Conservation (phyloP, 2,113 vertebrate species). For the Barbus barbus region DNA sequence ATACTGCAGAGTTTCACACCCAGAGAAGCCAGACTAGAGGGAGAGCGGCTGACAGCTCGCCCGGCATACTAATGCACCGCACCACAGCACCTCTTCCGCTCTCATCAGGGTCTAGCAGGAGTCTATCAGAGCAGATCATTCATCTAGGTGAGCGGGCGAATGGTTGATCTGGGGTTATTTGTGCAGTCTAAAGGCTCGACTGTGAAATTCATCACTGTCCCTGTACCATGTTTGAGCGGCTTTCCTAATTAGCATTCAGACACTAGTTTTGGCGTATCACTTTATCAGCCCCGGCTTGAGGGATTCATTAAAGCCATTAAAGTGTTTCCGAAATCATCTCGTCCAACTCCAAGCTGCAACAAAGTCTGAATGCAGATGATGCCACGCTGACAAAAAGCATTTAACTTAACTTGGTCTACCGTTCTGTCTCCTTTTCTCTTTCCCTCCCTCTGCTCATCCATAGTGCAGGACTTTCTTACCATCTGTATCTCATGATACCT, state of each 20-base stretch:
- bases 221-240: constrained; percentile 20
- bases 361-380: constrained; percentile 23
- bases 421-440: not conserved
- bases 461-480: constrained; percentile 18
- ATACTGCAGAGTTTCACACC: not conserved
- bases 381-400: constrained; percentile 20
- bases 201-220: constrained; percentile 12
- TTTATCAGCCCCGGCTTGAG: constrained; percentile 55
- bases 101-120: not conserved
- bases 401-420: not conserved
- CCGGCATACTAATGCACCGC: constrained; percentile 15
- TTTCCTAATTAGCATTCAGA: constrained; percentile 68
- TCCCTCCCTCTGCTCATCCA: not conserved
- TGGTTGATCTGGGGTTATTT: constrained; percentile 28
- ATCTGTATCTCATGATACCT: constrained; percentile 1
- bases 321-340: constrained; percentile 25
- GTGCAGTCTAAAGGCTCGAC: constrained; percentile 3
- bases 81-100: not conserved
- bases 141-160: not conserved
- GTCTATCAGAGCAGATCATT: constrained; percentile 7
- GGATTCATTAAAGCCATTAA: constrained; percentile 68
- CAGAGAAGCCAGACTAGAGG: not conserved
- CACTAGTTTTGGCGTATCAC: constrained; percentile 46
- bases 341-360: not conserved
- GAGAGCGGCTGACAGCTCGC: constrained; percentile 4